Base-by-base conservation (phyloP, 2,113 vertebrate species). In the Thymallus thymallus region DNA sequence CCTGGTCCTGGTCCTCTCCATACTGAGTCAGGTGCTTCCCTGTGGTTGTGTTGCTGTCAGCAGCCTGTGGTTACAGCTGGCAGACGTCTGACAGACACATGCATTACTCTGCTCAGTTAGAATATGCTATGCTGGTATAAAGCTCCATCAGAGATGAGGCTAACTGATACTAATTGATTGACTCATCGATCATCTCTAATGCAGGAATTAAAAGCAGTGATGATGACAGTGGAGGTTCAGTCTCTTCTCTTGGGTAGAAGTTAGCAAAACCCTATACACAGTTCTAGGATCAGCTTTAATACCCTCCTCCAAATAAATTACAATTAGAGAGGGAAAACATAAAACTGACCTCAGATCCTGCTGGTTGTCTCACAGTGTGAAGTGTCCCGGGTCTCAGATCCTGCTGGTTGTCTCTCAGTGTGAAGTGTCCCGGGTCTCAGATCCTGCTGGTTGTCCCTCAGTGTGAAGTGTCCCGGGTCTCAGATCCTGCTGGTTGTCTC, bases 91-190 rank as follows among this genome's bases (percentile, higher is more conserved):
- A 86, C 80, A 82, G 75, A 81, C 75, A 16, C 18, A 51, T 16
- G 81, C 89, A 90, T 90, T 91, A 90, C 84, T 81, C 82, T 90
- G 56, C 56, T 60, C 86, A 88, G 92, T 93, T 92, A 91, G 92
- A 85, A 89, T 85, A 81, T 91, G 89, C 85, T 87, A 82, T 82
- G 85, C 89, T 90, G 87, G 85, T 88, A 87, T 88, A 88, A 90
- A 90, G 85, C 79, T 89, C 86, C 80, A 82, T 85, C 77, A 87
- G 81, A 90, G 80, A 90, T 88, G 78, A 84, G 64, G 79, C 72
- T 85, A 90, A 91, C 88, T 90, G 88, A 91, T 91, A 90, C 76
- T 85, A 93, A 90, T 90, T 91, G 87, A 92, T 92, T 93, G 89
- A 67, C 78, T 79, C 92, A 92, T 92, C 91, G 91, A 92, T 92